phyloP scores from a whole-genome alignment of 2,888 invertebrate species.

The Carterocephalus palaemon region DNA sequence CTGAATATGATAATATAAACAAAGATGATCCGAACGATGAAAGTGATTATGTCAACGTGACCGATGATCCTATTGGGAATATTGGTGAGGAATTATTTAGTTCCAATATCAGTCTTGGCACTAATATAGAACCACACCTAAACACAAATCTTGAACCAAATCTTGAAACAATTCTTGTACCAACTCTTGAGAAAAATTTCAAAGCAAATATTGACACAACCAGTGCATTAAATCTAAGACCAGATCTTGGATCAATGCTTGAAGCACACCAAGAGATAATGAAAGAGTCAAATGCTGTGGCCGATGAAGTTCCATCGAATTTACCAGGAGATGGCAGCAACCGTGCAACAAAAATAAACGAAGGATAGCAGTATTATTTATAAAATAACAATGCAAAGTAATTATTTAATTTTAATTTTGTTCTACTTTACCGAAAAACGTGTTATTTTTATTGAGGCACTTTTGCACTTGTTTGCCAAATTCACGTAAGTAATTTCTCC shows the following conservation, averaged over 20 bases:
- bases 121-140: no score
- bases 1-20: conserved; percentile 25
- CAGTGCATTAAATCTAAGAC: no score
- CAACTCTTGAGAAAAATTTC: no score
- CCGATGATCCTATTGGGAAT: conserved; percentile 32
- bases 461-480: no score
- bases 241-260: neutral
- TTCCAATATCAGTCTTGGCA: no score
- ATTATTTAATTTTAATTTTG: neutral
- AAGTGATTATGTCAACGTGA: conserved; percentile 43
- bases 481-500: no score
- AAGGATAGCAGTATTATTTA: neutral
- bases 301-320: conserved; percentile 1
- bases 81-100: conserved; percentile 24
- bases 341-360: neutral
- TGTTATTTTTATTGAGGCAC: no score
- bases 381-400: neutral
- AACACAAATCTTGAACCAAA: no score
- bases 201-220: no score
- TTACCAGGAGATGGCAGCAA: conserved; percentile 1
- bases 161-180: no score
- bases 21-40: conserved; percentile 34
- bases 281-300: neutral
- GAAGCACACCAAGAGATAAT: neutral
- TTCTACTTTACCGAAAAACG: no score